These are phyloP conservation scores for Daubentonia madagascariensis DNA, from an alignment of 2,113 vertebrate species.

Conservation along the genomic window DNA sequence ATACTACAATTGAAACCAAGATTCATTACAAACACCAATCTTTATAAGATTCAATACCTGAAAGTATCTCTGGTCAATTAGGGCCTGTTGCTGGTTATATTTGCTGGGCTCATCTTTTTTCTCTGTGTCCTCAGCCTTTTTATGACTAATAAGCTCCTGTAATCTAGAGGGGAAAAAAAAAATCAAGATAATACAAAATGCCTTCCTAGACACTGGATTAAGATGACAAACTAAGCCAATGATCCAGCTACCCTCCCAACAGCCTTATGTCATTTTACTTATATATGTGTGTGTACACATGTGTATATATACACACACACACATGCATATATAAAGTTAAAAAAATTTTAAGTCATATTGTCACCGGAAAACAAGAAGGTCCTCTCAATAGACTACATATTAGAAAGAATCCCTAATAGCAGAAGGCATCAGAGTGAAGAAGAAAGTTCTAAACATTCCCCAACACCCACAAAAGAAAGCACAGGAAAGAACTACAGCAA, in stretches of 20 bases:
- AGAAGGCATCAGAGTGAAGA: not conserved
- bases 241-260: not conserved
- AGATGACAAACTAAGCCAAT: conserved; percentile 14
- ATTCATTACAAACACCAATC: not conserved
- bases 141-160: conserved; percentile 37
- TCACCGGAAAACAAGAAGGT: not conserved
- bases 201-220: not conserved
- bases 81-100: conserved; percentile 64
- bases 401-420: conserved; percentile 27
- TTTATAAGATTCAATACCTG: conserved; percentile 76
- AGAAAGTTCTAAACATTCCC: not conserved
- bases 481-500: not conserved
- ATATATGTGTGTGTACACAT: not conserved
- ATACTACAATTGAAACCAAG: not conserved
- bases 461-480: not conserved
- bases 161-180: conserved; percentile 67
- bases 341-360: not conserved
- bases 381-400: not conserved
- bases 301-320: not conserved
- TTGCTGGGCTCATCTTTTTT: conserved; percentile 53
- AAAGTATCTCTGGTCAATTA: conserved; percentile 79
- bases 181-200: conserved; percentile 29
- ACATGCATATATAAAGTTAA: not conserved
- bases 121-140: conserved; percentile 57
- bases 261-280: not conserved